phyloP scores from a whole-genome alignment of 2,797 vertebrate species.

The Limosa lapponica region DNA sequence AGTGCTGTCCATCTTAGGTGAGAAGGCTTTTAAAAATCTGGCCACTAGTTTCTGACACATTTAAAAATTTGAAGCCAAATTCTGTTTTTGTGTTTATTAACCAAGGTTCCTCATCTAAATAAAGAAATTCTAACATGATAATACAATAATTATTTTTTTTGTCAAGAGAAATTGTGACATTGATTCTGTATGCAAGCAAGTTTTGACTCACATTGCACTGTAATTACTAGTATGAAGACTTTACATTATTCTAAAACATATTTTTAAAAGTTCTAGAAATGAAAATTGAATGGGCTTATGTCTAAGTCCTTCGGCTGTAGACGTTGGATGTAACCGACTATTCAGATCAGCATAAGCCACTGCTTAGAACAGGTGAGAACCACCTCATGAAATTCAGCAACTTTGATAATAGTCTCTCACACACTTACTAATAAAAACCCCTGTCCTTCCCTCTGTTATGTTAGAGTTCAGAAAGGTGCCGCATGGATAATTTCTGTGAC shows the following conservation, averaged over 20 bases:
- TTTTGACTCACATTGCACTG: background rate
- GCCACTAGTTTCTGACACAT: background rate
- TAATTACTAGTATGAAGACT: background rate
- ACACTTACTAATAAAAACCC: background rate
- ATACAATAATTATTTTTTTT: background rate
- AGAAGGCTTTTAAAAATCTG: background rate
- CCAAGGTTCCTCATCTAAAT: background rate
- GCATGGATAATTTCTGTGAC: background rate
- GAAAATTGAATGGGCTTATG: background rate
- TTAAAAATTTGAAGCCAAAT: background rate
- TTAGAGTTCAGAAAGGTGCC: background rate
- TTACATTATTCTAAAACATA: fast-evolving
- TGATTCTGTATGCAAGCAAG: background rate
- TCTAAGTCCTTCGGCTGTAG: background rate
- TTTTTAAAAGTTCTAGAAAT: background rate
- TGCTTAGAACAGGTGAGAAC: background rate
- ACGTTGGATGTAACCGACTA: background rate
- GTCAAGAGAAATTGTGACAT: background rate
- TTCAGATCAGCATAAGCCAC: background rate
- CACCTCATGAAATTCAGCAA: background rate
- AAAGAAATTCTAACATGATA: background rate
- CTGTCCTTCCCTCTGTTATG: background rate
- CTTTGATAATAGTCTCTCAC: background rate
- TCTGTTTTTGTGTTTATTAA: background rate
- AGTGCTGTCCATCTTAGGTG: background rate